These are phyloP conservation scores for Oscheius onirici DNA, from an alignment of 2,888 invertebrate genomes.

Conservation along the genomic window DNA sequence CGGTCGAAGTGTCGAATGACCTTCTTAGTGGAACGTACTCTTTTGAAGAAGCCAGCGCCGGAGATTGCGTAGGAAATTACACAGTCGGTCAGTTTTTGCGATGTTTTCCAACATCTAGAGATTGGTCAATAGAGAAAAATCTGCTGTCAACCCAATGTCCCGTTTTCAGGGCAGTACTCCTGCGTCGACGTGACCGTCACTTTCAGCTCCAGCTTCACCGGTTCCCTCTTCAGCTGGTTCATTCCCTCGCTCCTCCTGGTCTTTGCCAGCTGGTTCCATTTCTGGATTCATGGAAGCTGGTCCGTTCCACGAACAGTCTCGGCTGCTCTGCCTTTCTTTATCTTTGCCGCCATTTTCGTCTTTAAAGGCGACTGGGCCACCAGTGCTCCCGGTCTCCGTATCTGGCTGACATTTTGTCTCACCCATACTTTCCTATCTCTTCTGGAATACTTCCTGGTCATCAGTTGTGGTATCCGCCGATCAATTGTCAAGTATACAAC, in stretches of 20 bases:
- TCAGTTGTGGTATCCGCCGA: slow-evolving; percentile 62
- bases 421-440: slow-evolving; percentile 66
- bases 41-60: slow-evolving; percentile 59
- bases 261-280: slow-evolving; percentile 68
- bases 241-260: slow-evolving; percentile 60
- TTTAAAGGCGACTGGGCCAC: slow-evolving; percentile 34
- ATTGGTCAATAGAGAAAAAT: neutral
- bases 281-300: slow-evolving; percentile 69
- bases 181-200: slow-evolving; percentile 66
- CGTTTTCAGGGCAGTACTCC: slow-evolving; percentile 52
- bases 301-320: slow-evolving; percentile 68
- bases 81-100: slow-evolving; percentile 55
- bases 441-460: slow-evolving; percentile 69
- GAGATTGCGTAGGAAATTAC: slow-evolving; percentile 69
- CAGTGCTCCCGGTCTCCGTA: slow-evolving; percentile 24
- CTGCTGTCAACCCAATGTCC: too few relatives aligned
- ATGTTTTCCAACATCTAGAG: too few relatives aligned
- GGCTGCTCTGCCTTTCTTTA: slow-evolving; percentile 66
- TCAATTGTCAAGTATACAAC: slow-evolving; percentile 47
- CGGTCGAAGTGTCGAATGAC: slow-evolving; percentile 63
- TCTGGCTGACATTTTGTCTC: slow-evolving; percentile 64
- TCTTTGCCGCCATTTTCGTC: slow-evolving; percentile 75
- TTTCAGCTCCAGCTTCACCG: slow-evolving; percentile 51
- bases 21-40: slow-evolving; percentile 54
- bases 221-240: slow-evolving; percentile 56